Evolutionary conservation across 2,888 invertebrate genomes (phyloP).

Genomic region (Drosophila koepferae): DNA sequence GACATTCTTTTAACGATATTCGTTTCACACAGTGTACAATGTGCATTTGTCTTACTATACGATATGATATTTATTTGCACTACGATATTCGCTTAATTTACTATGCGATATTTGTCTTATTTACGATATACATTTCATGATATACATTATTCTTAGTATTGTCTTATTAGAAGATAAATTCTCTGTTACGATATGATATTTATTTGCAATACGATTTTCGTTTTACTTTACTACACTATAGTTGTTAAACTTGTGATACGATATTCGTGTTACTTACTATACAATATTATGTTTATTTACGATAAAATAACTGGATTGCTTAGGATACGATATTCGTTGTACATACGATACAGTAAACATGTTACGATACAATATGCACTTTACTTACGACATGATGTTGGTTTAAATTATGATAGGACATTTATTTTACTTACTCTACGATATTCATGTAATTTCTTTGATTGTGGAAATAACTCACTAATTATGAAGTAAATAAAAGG

Average conservation of each 20-base stretch:
- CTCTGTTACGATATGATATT: not conserved
- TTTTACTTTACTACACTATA: not conserved
- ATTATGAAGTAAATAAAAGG: no score
- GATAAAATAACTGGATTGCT: not conserved
- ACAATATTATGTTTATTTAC: not conserved
- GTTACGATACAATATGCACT: not conserved
- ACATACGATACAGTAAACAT: no score
- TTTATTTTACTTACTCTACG: not conserved
- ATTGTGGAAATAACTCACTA: no score
- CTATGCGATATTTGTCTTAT: not conserved
- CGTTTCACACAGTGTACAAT: no score
- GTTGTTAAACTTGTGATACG: not conserved
- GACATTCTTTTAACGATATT: no score
- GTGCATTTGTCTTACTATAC: no score
- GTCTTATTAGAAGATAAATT: no score
- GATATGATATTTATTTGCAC: not conserved
- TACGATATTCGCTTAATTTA: not conserved
- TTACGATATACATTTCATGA: no score
- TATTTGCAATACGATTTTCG: not conserved
- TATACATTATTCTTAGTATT: not conserved
- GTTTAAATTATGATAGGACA: no score
- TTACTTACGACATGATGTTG: not conserved
- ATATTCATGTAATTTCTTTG: no score
- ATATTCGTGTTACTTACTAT: not conserved
- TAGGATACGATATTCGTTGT: not conserved